Conservation (phyloP, 2,888 invertebrate species). For the Gisinianus flammeolus region DNA sequence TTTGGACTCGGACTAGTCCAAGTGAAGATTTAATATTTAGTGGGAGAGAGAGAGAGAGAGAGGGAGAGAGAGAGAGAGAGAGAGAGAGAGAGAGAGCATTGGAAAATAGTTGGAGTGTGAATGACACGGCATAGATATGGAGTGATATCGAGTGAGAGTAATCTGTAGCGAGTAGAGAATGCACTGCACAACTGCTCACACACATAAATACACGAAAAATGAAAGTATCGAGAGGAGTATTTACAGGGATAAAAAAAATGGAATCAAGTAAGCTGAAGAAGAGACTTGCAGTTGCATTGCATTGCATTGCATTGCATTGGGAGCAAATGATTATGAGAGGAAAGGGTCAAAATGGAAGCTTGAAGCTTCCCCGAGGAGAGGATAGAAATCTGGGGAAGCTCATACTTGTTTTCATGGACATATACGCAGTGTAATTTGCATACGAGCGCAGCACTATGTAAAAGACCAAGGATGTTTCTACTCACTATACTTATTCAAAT, state of each 20-base stretch:
- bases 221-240: conserved; percentile 1
- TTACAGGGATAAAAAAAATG: not conserved
- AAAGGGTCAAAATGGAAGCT: conserved; percentile 14
- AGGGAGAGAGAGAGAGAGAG: not conserved
- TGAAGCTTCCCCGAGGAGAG: conserved; percentile 38
- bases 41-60: not conserved
- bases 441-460: too few species aligned
- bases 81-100: not conserved
- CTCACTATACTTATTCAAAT: too few species aligned
- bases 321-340: conserved; percentile 35
- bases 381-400: conserved; percentile 28
- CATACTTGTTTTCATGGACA: not conserved
- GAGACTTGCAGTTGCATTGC: not conserved
- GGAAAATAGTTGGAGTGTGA: conserved; percentile 38
- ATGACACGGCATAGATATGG: conserved; percentile 36
- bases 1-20: not conserved
- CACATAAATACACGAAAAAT: not conserved
- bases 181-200: too few species aligned
- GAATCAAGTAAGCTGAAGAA: not conserved
- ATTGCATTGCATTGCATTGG: not conserved
- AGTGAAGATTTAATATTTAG: not conserved
- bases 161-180: not conserved
- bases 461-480: too few species aligned
- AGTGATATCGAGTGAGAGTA: not conserved
- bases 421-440: not conserved